Conservation (phyloP, 1,140 invertebrate genomes). For the Lepeophtheirus salmonis region DNA sequence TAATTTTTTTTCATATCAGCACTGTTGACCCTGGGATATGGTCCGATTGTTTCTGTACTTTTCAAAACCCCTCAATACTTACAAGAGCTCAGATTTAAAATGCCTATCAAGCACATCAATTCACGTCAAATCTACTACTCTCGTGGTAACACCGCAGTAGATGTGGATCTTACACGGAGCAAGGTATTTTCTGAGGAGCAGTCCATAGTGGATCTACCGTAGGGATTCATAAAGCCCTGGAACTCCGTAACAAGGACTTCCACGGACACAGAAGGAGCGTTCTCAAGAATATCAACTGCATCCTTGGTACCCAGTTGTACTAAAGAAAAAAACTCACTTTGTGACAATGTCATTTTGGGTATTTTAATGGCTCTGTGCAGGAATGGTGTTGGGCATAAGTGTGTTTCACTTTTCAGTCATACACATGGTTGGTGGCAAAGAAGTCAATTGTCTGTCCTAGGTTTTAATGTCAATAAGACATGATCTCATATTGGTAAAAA, state of each 20-base stretch:
- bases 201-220: constrained; percentile 86
- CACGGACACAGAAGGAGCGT: constrained; percentile 91
- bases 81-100: constrained; percentile 26
- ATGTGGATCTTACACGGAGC: constrained; percentile 65
- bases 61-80: too few species aligned
- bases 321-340: constrained; percentile 84
- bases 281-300: constrained; percentile 72
- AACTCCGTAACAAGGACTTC: constrained; percentile 73
- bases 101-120: constrained; percentile 55
- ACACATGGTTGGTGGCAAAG: constrained; percentile 76
- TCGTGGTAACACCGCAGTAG: constrained; percentile 94
- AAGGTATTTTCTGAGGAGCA: constrained; percentile 80
- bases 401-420: constrained; percentile 36
- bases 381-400: constrained; percentile 86
- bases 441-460: constrained; percentile 82
- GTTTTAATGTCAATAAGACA: constrained; percentile 98
- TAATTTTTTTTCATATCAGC: too few species aligned
- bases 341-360: constrained; percentile 93
- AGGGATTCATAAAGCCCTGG: constrained; percentile 88
- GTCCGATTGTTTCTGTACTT: too few species aligned
- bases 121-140: constrained; percentile 97
- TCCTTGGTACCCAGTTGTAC: constrained; percentile 70
- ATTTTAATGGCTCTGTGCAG: constrained; percentile 88
- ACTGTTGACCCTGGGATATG: too few species aligned
- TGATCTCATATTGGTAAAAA: constrained; percentile 69